Conservation (phyloP, 1,140 invertebrate genomes). For the Micrasema minimum region DNA sequence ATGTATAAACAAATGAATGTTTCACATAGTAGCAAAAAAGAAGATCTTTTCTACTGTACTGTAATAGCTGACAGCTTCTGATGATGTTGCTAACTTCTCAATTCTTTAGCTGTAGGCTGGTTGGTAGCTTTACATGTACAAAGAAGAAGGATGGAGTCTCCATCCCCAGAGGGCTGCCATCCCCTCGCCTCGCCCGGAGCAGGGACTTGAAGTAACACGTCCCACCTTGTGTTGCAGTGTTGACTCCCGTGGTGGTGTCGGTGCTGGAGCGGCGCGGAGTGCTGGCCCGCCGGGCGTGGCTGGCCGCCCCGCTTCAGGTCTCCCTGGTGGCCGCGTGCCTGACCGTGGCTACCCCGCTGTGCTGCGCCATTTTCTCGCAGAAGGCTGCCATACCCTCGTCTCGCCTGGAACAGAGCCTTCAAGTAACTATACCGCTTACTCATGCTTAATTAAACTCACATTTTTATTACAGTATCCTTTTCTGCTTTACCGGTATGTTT, state of each 20-base stretch:
- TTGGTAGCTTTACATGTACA: no score
- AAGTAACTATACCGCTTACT: conserved; percentile 58
- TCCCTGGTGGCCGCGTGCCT: conserved; percentile 78
- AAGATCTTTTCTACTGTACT: no score
- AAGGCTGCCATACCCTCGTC: conserved; percentile 70
- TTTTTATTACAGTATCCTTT: no score
- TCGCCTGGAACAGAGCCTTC: conserved; percentile 70
- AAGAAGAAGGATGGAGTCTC: no score
- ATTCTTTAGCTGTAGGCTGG: no score
- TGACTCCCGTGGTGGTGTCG: conserved; percentile 76
- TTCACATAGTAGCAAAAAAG: no score
- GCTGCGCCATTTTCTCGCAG: conserved; percentile 85
- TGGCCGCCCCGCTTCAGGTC: conserved; percentile 73
- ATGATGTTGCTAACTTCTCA: no score
- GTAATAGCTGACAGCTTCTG: no score
- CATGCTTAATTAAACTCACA: background rate
- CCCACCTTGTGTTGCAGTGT: conserved; percentile 38
- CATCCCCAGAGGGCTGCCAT: no score
- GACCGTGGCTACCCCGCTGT: conserved; percentile 85
- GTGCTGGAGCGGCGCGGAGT: conserved; percentile 71
- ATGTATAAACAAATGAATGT: no score
- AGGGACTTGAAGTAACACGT: no score
- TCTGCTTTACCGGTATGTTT: background rate
- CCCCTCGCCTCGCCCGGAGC: no score
- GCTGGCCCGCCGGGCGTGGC: conserved; percentile 67